Percentiles rank a stretch among this genome's conserved stretches.
phyloP scores from a whole-genome alignment of 30 jellyfish, hydroid and myxozoan species.

The Hydra vulgaris region DNA sequence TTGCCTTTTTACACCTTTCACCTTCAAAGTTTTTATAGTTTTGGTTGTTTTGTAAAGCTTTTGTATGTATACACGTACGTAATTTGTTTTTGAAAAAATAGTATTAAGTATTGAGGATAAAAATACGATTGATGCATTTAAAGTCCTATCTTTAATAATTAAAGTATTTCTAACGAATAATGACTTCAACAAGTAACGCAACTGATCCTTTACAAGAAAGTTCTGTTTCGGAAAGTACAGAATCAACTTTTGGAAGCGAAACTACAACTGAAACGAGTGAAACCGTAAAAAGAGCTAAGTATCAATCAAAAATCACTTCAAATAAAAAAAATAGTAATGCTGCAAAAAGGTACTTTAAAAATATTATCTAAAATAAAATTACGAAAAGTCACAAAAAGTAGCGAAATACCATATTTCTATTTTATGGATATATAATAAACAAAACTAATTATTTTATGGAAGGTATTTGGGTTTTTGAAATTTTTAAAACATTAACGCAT shows the following conservation, averaged over 20 bases:
- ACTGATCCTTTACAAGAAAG: not conserved
- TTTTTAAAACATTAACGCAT: too few relatives aligned
- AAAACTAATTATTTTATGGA: too few relatives aligned
- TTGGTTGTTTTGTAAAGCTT: too few relatives aligned
- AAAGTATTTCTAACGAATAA: not conserved
- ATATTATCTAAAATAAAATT: too few relatives aligned
- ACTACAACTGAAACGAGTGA: not conserved
- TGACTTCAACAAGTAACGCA: not conserved
- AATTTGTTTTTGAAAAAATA: too few relatives aligned
- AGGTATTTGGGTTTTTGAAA: too few relatives aligned
- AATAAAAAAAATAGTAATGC: slow-evolving; percentile 47
- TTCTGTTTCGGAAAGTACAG: not conserved
- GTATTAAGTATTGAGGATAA: not conserved
- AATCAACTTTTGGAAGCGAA: not conserved
- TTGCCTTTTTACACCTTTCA: too few relatives aligned
- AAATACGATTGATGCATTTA: not conserved
- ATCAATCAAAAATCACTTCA: not conserved
- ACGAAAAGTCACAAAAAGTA: too few relatives aligned
- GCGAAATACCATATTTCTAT: too few relatives aligned
- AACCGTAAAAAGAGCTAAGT: not conserved
- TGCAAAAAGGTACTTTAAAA: slow-evolving; percentile 31
- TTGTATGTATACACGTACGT: too few relatives aligned
- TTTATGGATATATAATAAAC: too few relatives aligned
- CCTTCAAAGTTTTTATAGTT: too few relatives aligned
- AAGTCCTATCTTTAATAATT: not conserved